phyloP scores from a whole-genome alignment of 2,113 vertebrate genomes.

The Raja brachyura region DNA sequence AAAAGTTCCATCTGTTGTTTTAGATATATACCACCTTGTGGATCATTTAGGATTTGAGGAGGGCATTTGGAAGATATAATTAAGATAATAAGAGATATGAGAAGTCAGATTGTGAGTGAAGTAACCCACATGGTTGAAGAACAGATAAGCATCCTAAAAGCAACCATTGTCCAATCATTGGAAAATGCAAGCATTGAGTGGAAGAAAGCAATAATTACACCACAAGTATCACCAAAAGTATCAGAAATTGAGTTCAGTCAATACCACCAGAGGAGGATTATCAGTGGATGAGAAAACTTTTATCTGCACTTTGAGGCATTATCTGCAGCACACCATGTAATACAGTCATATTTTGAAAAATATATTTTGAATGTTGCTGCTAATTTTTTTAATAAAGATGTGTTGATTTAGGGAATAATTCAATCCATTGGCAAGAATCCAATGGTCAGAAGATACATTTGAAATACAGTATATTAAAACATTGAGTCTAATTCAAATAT shows the following conservation, averaged over 20 bases:
- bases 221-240: background rate
- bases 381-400: background rate
- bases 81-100: background rate
- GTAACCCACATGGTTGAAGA: background rate
- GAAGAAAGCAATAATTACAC: conserved; percentile 4
- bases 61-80: conserved; percentile 13
- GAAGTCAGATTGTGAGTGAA: conserved; percentile 11
- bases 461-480: background rate
- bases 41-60: no score
- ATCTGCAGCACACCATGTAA: background rate
- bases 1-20: no score
- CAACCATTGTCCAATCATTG: conserved; percentile 27
- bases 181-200: background rate
- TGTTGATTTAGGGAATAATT: background rate
- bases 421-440: background rate
- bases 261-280: background rate
- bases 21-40: no score
- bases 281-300: background rate
- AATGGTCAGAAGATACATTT: background rate
- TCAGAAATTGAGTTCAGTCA: background rate
- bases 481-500: no score
- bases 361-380: background rate
- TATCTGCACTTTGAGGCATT: background rate
- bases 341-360: background rate
- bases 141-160: background rate